Evolutionary conservation across 2,113 vertebrate genomes (phyloP).

Genomic region (Lepidothrix coronata): DNA sequence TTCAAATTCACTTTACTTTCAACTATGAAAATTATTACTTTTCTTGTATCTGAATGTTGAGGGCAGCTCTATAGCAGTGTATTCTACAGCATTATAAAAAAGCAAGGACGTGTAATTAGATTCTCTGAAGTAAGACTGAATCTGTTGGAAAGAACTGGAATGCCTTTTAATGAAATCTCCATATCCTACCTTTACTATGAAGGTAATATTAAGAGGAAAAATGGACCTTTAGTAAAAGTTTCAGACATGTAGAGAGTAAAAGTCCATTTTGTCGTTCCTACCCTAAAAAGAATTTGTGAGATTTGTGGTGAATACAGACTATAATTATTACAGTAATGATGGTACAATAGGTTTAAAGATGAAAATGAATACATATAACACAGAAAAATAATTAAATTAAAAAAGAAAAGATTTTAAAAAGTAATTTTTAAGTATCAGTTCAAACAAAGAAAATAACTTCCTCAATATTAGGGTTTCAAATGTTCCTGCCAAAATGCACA

Average conservation of each 20-base stretch:
- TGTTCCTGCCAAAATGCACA: not conserved
- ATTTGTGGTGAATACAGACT: not conserved
- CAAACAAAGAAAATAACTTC: not conserved
- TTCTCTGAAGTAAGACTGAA: not conserved
- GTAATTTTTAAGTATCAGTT: not conserved
- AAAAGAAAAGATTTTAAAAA: not conserved
- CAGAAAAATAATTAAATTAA: not conserved
- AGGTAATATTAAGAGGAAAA: not conserved
- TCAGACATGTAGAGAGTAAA: not conserved
- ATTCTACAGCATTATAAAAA: not conserved
- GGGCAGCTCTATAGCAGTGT: not conserved
- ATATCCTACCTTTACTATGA: not conserved
- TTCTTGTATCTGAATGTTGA: not conserved
- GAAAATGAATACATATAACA: not conserved
- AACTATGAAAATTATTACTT: not conserved
- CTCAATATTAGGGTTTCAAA: not conserved
- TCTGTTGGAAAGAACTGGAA: not conserved
- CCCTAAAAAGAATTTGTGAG: not conserved
- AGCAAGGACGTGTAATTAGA: not conserved
- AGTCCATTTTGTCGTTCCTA: not conserved
- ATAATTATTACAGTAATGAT: not conserved
- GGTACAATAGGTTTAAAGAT: not conserved
- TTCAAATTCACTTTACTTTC: not conserved
- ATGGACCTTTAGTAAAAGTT: not conserved
- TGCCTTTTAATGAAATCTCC: not conserved